A percentile compares a stretch with the other conserved stretches of the same genome.
Evolutionary conservation across 37 sponge, comb jelly and placozoan genomes (phyloP).

Genomic region (Haliclona indistincta): DNA sequence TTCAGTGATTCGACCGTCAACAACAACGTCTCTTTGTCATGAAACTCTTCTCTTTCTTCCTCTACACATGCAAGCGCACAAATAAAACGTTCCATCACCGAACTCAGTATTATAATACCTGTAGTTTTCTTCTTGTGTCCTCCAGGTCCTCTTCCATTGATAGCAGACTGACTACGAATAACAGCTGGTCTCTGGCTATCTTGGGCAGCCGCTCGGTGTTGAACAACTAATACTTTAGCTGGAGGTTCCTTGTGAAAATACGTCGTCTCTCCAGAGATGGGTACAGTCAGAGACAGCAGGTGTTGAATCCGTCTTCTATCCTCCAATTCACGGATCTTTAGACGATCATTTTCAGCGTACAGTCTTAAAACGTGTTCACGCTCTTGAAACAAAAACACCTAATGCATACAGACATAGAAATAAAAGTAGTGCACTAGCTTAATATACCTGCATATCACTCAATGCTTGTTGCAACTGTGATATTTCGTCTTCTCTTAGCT

Average conservation of each 20-base stretch:
- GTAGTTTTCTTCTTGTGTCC: slow-evolving; percentile 79
- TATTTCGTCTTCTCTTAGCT: slow-evolving; percentile 95
- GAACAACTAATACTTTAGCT: slow-evolving; percentile 40
- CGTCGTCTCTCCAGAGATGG: slow-evolving; percentile 53
- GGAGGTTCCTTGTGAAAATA: slow-evolving; percentile 82
- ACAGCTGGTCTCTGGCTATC: not conserved
- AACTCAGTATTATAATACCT: no score
- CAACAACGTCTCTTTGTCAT: slow-evolving; percentile 61
- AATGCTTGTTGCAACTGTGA: slow-evolving; percentile 95
- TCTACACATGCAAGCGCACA: not conserved
- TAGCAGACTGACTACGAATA: not conserved
- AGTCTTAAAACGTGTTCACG: slow-evolving; percentile 94
- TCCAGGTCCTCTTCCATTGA: slow-evolving; percentile 61
- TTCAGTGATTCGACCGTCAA: slow-evolving; percentile 87
- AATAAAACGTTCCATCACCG: no score
- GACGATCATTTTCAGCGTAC: slow-evolving; percentile 95
- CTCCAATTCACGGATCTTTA: slow-evolving; percentile 93
- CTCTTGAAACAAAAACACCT: slow-evolving; percentile 96
- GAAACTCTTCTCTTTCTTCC: slow-evolving; percentile 6
- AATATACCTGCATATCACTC: slow-evolving; percentile 96
- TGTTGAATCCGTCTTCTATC: slow-evolving; percentile 95
- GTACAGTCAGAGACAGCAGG: slow-evolving; percentile 82
- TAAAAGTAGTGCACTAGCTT: not conserved
- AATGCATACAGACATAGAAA: slow-evolving; percentile 22
- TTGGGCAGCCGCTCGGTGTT: slow-evolving; percentile 19